Conservation (phyloP, 1,140 invertebrate genomes). For the Cydia pomonella region DNA sequence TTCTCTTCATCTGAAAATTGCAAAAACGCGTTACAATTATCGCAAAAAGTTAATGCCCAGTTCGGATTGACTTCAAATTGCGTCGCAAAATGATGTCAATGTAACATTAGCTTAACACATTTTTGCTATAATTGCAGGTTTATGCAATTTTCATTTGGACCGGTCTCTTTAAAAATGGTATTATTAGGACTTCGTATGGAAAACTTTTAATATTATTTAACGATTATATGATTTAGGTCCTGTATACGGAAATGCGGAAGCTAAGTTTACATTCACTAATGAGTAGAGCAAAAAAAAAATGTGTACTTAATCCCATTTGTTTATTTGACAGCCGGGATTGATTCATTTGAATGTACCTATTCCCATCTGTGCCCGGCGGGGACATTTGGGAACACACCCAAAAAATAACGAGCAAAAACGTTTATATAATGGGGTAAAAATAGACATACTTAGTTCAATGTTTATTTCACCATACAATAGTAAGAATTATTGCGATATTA, state of each 20-base stretch:
- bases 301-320: background rate
- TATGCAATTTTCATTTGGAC: constrained; percentile 25
- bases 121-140: constrained; percentile 30
- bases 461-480: too few relatives aligned
- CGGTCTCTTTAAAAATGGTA: background rate
- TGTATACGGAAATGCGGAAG: constrained; percentile 9
- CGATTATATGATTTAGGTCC: background rate
- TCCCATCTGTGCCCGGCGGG: too few relatives aligned
- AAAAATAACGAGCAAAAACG: too few relatives aligned
- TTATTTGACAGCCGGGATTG: too few relatives aligned
- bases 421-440: too few relatives aligned
- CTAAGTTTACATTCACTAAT: constrained; percentile 24
- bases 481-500: too few relatives aligned
- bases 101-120: constrained; percentile 30
- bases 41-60: constrained; percentile 24
- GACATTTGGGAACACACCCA: too few relatives aligned
- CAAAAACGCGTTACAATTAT: constrained; percentile 16
- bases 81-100: constrained; percentile 27
- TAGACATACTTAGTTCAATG: too few relatives aligned
- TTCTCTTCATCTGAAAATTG: constrained; percentile 18
- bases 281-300: background rate
- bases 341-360: too few relatives aligned
- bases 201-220: background rate
- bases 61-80: constrained; percentile 10
- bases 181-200: background rate